Percentiles rank a stretch among this genome's conserved stretches.
These are phyloP conservation scores for Rugalucina vietnamica DNA, from an alignment of 2,888 invertebrate genomes.

Conservation along the genomic window DNA sequence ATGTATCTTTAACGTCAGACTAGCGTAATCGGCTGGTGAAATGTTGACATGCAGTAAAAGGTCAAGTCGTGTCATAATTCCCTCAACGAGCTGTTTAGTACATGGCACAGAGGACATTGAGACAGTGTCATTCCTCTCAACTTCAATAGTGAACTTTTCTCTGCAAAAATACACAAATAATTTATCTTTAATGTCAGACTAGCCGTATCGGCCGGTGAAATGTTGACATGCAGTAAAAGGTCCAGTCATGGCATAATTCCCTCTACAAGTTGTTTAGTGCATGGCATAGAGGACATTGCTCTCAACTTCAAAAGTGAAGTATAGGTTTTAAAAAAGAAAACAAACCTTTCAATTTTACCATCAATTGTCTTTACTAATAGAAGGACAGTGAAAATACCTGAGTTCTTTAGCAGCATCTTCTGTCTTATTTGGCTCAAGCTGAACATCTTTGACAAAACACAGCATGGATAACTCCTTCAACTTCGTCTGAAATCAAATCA, in stretches of 20 bases:
- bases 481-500: conserved; percentile 72
- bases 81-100: conserved; percentile 76
- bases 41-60: conserved; percentile 81
- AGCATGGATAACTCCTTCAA: conserved; percentile 82
- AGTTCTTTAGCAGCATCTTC: conserved; percentile 77
- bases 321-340: conserved; percentile 74
- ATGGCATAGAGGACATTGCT: conserved; percentile 57
- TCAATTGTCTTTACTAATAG: too few relatives aligned
- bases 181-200: conserved; percentile 71
- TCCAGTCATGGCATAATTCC: conserved; percentile 77
- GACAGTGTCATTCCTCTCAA: conserved; percentile 46
- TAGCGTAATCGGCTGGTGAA: conserved; percentile 54
- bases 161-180: too few relatives aligned
- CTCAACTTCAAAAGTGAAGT: conserved; percentile 70
- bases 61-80: conserved; percentile 76
- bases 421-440: conserved; percentile 74
- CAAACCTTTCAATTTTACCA: too few relatives aligned
- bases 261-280: conserved; percentile 75
- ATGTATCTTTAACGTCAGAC: conserved; percentile 72
- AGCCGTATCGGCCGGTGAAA: conserved; percentile 61
- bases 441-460: conserved; percentile 82
- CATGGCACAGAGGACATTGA: conserved; percentile 61
- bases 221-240: conserved; percentile 80
- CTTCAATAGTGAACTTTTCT: conserved; percentile 74
- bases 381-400: too few relatives aligned